Evolutionary conservation across 2,888 invertebrate species (phyloP), one percentile per base, ranked within the genome.

Genomic region (Pammene aurita): DNA sequence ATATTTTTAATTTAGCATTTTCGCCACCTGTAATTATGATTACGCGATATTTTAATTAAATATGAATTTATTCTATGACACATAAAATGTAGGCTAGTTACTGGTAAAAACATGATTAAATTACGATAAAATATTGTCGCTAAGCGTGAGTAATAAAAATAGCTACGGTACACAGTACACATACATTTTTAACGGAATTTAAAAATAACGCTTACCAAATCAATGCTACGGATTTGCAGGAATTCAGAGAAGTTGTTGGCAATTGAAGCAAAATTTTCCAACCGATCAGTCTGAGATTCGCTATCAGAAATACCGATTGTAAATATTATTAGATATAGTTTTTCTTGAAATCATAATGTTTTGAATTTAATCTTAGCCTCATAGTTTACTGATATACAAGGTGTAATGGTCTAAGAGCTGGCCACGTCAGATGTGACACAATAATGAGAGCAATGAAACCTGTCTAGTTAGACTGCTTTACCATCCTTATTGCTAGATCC

Each of bases 161-260:
- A 38, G 16, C 46, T 48, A 16, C 16, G 18, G 48, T 9, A 44
- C 26, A 26, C 26, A 46, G 26, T 6, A 52, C 11, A 26, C 26
- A 50, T 5, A 13, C 18, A 44, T 26, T 18, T 26, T n/a, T 14
- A 41, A 16, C 48, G 16, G 5, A 16, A 13, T 48, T 16, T 48
- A 61, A 48, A 61, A 48, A 61, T 61, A 61, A 48, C 16, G 61
- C 16, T 38, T 48, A 16, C 48, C 13, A 34, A 60, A 46, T 52
- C 50, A 26, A 26, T 35, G 6, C 48, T 57, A 50, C 16, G 38
- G 46, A 16, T 60, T 46, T 11, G 6, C 46, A 48, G 46, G 9
- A 44, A 14, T 60, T 61, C 48, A 18, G 18, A 13, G 61, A 50
- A 61, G 9, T 35, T 50, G 35, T 50, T 61, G 60, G 34, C 44